Conservation (phyloP, 2,797 vertebrate species). For the Carcharodon carcharias region DNA sequence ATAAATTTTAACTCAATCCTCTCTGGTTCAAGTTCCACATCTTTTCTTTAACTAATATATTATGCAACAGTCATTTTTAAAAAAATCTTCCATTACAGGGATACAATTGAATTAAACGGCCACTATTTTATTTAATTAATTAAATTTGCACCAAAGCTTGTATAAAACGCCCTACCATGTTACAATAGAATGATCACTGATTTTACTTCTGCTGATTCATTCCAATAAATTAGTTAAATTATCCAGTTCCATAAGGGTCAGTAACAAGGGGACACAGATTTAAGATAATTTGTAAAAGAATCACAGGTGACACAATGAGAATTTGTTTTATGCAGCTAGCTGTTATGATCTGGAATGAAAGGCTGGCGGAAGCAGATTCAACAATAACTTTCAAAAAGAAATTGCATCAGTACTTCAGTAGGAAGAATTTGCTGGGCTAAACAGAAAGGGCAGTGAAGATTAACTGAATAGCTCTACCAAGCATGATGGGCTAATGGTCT, state of each 20-base stretch:
- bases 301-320: too few species aligned
- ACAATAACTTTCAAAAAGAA: too few species aligned
- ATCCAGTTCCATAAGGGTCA: not conserved
- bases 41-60: not conserved
- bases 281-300: too few species aligned
- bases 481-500: too few species aligned
- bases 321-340: too few species aligned
- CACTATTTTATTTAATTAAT: constrained; percentile 5
- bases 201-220: not conserved
- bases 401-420: too few species aligned
- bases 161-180: not conserved
- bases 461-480: too few species aligned
- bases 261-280: too few species aligned
- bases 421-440: too few species aligned
- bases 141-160: not conserved
- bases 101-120: not conserved
- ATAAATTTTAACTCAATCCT: not conserved
- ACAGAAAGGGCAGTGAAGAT: too few species aligned
- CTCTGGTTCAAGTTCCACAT: not conserved
- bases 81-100: not conserved
- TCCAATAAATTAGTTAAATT: not conserved
- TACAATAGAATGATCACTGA: not conserved
- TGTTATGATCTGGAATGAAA: too few species aligned
- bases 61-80: not conserved
- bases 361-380: too few species aligned